These are phyloP conservation scores for Pecten maximus DNA, from an alignment of 2,888 invertebrate species.

Conservation along the genomic window DNA sequence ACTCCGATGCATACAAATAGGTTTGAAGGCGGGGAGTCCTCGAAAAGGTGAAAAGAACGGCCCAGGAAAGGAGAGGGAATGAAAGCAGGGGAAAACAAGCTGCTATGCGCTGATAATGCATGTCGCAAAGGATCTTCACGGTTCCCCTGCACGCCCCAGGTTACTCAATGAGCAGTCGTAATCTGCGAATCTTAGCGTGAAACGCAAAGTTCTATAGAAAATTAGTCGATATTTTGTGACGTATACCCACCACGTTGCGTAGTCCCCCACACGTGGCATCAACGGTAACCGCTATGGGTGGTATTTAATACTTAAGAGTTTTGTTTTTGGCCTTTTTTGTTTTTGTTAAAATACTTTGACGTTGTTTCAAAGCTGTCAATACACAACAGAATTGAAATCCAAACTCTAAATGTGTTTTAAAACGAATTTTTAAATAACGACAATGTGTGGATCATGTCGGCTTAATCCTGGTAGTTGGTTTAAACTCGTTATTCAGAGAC, in stretches of 20 bases:
- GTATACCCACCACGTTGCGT: neutral
- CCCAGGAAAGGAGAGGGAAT: neutral
- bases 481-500: too few relatives aligned
- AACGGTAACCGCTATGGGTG: neutral
- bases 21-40: slow-evolving; percentile 36
- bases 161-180: slow-evolving; percentile 31
- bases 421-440: too few relatives aligned
- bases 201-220: slow-evolving; percentile 41
- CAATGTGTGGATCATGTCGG: too few relatives aligned
- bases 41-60: neutral
- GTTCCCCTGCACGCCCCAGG: neutral
- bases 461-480: too few relatives aligned
- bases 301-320: neutral
- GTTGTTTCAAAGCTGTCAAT: too few relatives aligned
- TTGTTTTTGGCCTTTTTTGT: too few relatives aligned
- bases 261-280: neutral
- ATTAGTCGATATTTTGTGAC: slow-evolving; percentile 10
- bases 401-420: too few relatives aligned
- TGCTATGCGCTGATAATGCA: slow-evolving; percentile 20
- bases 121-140: neutral
- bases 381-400: too few relatives aligned
- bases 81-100: neutral
- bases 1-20: slow-evolving; percentile 57
- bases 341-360: too few relatives aligned
- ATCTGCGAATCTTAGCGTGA: slow-evolving; percentile 52